Evolutionary conservation across 2,113 vertebrate genomes (phyloP), one percentile per base, ranked within the genome.

Genomic region (Pachycephala philippinensis): DNA sequence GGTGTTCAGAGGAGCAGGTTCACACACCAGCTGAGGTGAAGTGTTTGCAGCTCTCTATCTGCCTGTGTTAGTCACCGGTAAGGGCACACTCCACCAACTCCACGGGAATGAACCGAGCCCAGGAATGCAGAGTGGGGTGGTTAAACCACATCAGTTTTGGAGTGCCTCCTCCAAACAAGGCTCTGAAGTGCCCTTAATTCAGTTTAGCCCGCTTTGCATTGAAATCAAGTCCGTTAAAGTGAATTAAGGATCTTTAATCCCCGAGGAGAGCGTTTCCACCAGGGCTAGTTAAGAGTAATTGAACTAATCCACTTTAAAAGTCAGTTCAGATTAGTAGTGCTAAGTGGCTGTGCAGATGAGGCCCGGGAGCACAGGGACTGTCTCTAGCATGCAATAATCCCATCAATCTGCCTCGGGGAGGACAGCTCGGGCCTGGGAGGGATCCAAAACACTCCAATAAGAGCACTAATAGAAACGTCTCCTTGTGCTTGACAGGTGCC

Each of bases 241-340:
- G 93, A 97, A 96, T 91, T 94, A 93, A 87, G 69, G 70, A 3
- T 21, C 84, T 76, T 87, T 96, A 96, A 95, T 95, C 89, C 89
- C 88, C 88, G 50, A 76, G 87, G 91, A 94, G 87, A 85, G 74
- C 0, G 53, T 60, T 96, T 94, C 93, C 84, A 94, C 91, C 61
- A 1, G 84, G 91, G 83, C 86, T 87, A 84, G 95, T 96, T 93
- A 92, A 95, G 84, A 95, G 91, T 89, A 96, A 95, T 96, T 96
- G 94, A 97, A 96, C 69, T 97, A 97, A 97, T 96, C 94, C 94
- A 96, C 93, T 97, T 97, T 95, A 93, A 94, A 95, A 97, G 95
- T 96, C 96, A 95, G 64, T 81, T 75, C 76, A 15, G 96, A 95
- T 95, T 95, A 95, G 94, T 78, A 23, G 91, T 44, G 86, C 89